phyloP scores from a whole-genome alignment of 2,113 vertebrate genomes.

The Ginglymostoma cirratum region DNA sequence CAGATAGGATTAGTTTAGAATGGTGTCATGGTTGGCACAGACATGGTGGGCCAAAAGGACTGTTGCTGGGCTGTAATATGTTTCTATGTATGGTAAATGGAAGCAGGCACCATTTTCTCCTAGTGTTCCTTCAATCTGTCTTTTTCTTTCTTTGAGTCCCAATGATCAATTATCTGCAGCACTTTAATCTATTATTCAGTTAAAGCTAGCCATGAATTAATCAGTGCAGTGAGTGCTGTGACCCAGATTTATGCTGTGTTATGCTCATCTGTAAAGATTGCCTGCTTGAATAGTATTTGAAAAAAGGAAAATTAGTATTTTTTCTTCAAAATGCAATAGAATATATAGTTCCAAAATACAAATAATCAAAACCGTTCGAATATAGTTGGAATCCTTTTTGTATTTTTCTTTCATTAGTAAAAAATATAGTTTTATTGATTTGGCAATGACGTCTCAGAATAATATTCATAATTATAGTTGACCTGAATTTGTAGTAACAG shows the following conservation, averaged over 20 bases:
- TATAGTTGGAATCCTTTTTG: neutral
- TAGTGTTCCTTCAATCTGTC: neutral
- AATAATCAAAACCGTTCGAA: neutral
- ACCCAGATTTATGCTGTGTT: neutral
- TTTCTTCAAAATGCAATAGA: neutral
- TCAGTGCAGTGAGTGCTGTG: neutral
- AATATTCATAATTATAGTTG: neutral
- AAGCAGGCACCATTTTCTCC: neutral
- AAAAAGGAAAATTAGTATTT: neutral
- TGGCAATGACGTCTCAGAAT: neutral
- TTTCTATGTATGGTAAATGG: no score
- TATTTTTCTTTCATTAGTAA: neutral
- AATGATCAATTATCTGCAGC: slow-evolving; percentile 23
- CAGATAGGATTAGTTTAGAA: no score
- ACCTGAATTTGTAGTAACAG: slow-evolving; percentile 31
- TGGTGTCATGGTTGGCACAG: no score
- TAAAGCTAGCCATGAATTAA: slow-evolving; percentile 17
- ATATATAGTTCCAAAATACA: neutral
- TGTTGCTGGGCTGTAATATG: no score
- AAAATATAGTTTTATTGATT: neutral
- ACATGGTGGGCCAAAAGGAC: no score
- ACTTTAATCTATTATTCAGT: slow-evolving; percentile 29
- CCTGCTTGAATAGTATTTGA: neutral
- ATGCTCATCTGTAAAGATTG: neutral
- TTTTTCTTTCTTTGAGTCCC: neutral